Conservation (phyloP, 2,888 invertebrate genomes). For the Thymelicus lineola region DNA sequence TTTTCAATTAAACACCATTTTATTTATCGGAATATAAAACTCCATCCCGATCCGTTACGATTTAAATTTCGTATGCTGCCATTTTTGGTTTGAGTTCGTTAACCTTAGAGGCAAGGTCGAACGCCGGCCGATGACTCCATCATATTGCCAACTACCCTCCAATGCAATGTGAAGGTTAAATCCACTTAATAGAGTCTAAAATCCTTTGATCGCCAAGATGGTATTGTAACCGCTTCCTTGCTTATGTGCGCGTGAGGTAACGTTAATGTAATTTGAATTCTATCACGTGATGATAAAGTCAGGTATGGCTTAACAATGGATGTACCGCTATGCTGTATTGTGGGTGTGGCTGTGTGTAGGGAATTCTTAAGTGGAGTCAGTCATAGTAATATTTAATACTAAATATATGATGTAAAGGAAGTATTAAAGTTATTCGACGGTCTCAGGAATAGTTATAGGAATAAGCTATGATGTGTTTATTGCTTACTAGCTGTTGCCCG, state of each 20-base stretch:
- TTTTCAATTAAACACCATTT: too few species aligned
- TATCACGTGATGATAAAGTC: constrained; percentile 18
- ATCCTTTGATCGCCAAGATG: constrained; percentile 40
- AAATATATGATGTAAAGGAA: not conserved
- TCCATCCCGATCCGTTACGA: constrained; percentile 41
- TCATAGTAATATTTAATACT: constrained; percentile 22
- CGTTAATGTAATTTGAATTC: constrained; percentile 21
- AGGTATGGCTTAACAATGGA: constrained; percentile 22
- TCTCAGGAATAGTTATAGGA: not conserved
- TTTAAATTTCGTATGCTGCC: constrained; percentile 50
- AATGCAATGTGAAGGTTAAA: constrained; percentile 42
- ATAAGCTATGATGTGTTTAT: not conserved
- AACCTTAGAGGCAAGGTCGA: constrained; percentile 74
- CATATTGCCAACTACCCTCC: constrained; percentile 46
- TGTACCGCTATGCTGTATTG: constrained; percentile 25
- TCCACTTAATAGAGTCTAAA: constrained; percentile 38
- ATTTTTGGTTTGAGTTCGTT: constrained; percentile 67
- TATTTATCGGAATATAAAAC: constrained; percentile 6
- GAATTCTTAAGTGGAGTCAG: constrained; percentile 27
- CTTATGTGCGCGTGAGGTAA: constrained; percentile 30
- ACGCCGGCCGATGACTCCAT: constrained; percentile 66
- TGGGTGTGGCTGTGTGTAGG: constrained; percentile 29
- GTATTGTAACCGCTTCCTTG: constrained; percentile 43
- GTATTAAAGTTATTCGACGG: not conserved
- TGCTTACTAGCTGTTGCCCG: too few species aligned